phyloP scores from a whole-genome alignment of 2,888 invertebrate genomes.

The Nematopogon swammerdamellus region DNA sequence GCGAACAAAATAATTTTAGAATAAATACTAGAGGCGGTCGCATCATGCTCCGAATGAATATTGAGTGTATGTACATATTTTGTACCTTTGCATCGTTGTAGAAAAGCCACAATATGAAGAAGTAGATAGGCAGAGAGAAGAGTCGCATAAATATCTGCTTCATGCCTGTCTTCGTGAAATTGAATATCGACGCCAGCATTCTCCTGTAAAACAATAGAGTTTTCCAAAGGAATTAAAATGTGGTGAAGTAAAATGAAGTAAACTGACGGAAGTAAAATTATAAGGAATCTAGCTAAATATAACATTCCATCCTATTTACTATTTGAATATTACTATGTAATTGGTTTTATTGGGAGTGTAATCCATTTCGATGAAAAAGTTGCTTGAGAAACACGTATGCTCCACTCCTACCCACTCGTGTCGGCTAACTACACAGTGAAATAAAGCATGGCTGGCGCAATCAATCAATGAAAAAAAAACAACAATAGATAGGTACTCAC shows the following conservation, averaged over 20 bases:
- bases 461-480: no score
- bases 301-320: not conserved
- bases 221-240: conserved; percentile 6
- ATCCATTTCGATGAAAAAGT: no score
- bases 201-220: conserved; percentile 62
- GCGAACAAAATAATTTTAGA: conserved; percentile 12
- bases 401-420: no score
- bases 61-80: no score
- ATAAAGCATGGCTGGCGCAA: no score
- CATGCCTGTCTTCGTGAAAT: conserved; percentile 70
- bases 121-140: conserved; percentile 71
- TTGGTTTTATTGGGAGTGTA: no score
- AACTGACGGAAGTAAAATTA: no score
- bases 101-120: conserved; percentile 75
- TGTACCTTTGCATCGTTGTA: conserved; percentile 67
- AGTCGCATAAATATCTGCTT: conserved; percentile 74
- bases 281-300: not conserved
- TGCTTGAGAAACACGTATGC: not conserved
- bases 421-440: no score
- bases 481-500: conserved; percentile 47
- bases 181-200: conserved; percentile 73
- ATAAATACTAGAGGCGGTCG: not conserved
- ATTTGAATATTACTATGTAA: not conserved
- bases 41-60: no score
- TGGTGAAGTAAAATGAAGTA: no score